These are phyloP conservation scores for Scortum barcoo DNA, from an alignment of 2,113 vertebrate genomes.

Conservation along the genomic window DNA sequence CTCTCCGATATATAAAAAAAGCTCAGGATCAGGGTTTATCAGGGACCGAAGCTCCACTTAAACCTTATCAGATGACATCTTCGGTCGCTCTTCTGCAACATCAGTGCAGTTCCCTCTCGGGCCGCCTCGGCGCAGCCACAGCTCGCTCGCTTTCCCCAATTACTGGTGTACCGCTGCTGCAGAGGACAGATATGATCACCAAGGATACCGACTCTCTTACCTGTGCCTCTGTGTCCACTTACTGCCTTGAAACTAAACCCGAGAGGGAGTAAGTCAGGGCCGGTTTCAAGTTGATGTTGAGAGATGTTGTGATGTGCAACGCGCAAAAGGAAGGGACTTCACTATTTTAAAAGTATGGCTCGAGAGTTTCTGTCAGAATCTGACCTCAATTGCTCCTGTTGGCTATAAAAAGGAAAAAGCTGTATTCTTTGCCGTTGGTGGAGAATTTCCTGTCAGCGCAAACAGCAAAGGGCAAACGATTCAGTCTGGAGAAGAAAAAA, in stretches of 20 bases:
- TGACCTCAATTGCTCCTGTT: background rate
- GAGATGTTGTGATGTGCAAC: background rate
- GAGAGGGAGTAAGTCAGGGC: background rate
- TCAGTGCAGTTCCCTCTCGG: background rate
- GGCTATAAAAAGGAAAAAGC: background rate
- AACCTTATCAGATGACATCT: conserved; percentile 10
- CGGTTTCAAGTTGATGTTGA: background rate
- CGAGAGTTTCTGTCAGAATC: background rate
- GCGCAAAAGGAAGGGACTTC: background rate
- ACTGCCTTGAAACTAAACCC: background rate
- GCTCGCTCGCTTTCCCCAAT: no score
- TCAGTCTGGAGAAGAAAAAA: background rate
- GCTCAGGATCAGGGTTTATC: conserved; percentile 9
- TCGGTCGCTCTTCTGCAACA: conserved; percentile 9
- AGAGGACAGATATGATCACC: background rate
- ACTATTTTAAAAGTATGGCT: background rate
- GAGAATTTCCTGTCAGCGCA: conserved; percentile 2
- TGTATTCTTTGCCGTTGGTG: background rate
- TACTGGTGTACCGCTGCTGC: background rate
- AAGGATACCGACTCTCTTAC: background rate
- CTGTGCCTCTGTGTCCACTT: background rate
- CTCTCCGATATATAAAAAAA: background rate
- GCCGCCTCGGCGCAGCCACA: background rate
- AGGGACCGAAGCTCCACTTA: background rate
- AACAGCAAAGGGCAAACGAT: conserved; percentile 4